These are phyloP conservation scores for Montipora foliosa DNA, from an alignment of 64 coral and sea anemone species.

Conservation along the genomic window DNA sequence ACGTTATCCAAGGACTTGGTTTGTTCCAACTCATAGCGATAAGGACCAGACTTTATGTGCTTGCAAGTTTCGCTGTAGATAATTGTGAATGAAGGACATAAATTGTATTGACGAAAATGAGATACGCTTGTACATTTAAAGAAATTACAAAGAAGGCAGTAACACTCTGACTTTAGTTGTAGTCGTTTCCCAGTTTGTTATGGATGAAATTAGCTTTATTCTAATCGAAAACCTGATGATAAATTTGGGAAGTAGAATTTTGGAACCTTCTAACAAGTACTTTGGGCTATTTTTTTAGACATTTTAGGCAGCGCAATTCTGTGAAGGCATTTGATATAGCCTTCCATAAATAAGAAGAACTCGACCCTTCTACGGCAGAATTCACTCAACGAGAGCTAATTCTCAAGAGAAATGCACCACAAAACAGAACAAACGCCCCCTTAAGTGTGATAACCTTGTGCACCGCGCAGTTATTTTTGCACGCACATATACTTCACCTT, in stretches of 20 bases:
- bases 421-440: not conserved
- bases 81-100: too few relatives aligned
- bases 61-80: too few relatives aligned
- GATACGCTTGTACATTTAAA: too few relatives aligned
- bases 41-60: too few relatives aligned
- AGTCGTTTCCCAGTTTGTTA: not conserved
- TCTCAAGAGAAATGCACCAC: too few relatives aligned
- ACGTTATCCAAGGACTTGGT: too few relatives aligned
- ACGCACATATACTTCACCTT: not conserved
- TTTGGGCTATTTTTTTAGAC: not conserved
- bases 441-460: not conserved
- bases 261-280: not conserved
- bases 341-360: not conserved
- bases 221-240: not conserved
- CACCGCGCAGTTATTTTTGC: not conserved
- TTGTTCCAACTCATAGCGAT: too few relatives aligned
- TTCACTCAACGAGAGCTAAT: too few relatives aligned
- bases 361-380: too few relatives aligned
- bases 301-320: not conserved
- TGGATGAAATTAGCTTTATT: not conserved
- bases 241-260: not conserved
- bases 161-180: too few relatives aligned
- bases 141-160: too few relatives aligned
- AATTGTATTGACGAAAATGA: too few relatives aligned
- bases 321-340: not conserved